These are phyloP conservation scores for Fukomys damarensis DNA, from an alignment of 2,113 vertebrate genomes.

Conservation along the genomic window DNA sequence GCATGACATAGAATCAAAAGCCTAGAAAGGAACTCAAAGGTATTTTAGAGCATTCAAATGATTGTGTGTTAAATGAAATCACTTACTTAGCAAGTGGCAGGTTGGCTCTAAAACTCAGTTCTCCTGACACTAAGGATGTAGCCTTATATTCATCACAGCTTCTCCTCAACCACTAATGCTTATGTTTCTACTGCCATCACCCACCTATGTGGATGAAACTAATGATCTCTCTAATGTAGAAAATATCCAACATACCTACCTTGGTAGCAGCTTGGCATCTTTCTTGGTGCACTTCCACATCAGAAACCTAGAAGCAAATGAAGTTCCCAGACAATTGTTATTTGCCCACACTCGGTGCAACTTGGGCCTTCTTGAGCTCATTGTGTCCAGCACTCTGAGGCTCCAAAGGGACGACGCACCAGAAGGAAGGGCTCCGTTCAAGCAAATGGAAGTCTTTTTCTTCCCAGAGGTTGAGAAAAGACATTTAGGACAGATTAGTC, in stretches of 20 bases:
- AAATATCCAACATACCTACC: background rate
- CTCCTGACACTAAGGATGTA: background rate
- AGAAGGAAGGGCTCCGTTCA: background rate
- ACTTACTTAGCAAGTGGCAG: background rate
- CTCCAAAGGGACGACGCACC: background rate
- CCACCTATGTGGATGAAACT: background rate
- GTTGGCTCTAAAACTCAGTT: background rate
- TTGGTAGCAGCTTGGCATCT: background rate
- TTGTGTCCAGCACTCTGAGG: background rate
- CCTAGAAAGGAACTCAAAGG: background rate
- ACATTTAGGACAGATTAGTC: background rate
- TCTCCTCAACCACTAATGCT: background rate
- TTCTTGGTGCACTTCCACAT: background rate
- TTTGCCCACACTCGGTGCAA: background rate
- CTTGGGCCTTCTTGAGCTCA: background rate
- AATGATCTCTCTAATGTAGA: background rate
- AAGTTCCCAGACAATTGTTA: background rate
- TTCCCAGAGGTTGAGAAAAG: background rate
- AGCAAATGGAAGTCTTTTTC: background rate
- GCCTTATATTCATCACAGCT: background rate
- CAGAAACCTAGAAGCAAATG: slow-evolving; percentile 14
- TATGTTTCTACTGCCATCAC: slow-evolving; percentile 48
- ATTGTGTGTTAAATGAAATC: slow-evolving; percentile 16
- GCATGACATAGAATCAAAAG: background rate
- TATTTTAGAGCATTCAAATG: background rate